Conservation (phyloP, 2,888 invertebrate genomes). For the Pristionchus arcanus region DNA sequence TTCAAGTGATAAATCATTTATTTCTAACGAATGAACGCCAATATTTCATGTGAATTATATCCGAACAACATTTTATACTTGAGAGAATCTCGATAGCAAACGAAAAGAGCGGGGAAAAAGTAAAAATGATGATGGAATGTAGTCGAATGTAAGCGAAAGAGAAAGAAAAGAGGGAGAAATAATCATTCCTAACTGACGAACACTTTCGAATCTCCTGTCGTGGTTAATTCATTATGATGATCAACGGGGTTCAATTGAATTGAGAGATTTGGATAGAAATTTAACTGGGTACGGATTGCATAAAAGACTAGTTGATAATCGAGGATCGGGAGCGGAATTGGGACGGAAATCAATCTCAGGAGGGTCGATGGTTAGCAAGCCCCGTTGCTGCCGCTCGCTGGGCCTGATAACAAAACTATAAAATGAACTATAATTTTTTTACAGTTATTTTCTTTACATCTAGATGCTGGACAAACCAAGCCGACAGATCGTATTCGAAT, state of each 20-base stretch:
- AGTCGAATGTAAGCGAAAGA: slow-evolving; percentile 36
- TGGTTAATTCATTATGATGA: neutral
- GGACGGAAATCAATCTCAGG: neutral
- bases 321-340: slow-evolving; percentile 27
- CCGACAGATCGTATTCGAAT: neutral
- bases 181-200: slow-evolving; percentile 23
- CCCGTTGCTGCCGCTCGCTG: slow-evolving; percentile 46
- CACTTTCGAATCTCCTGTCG: neutral
- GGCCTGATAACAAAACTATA: no score
- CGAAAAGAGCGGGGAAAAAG: neutral
- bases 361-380: slow-evolving; percentile 38
- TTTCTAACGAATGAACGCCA: neutral
- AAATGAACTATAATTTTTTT: no score
- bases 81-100: slow-evolving; percentile 43
- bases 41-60: neutral
- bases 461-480: no score
- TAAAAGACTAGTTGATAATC: neutral
- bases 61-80: slow-evolving; percentile 6
- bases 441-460: no score
- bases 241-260: slow-evolving; percentile 23
- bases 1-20: slow-evolving; percentile 20
- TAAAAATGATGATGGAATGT: slow-evolving; percentile 29
- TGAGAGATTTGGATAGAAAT: slow-evolving; percentile 27
- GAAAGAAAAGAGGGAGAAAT: slow-evolving; percentile 38
- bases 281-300: neutral